These are phyloP conservation scores for Centropyge bicolor DNA, from an alignment of 2,797 vertebrate genomes.

Conservation along the genomic window DNA sequence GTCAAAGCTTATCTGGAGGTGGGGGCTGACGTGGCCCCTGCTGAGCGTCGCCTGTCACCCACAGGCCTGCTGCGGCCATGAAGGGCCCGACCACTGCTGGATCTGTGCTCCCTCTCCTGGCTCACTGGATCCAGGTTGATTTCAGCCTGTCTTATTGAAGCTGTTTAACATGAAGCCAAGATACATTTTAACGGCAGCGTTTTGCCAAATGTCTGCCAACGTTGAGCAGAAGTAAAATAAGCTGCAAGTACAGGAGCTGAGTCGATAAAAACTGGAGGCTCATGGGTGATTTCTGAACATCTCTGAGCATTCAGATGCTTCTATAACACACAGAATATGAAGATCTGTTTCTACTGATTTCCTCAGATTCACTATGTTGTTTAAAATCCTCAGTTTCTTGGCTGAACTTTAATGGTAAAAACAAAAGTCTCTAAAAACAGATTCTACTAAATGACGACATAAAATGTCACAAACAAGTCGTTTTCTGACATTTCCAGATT, in stretches of 20 bases:
- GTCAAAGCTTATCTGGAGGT: constrained; percentile 80
- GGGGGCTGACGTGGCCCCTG: constrained; percentile 52
- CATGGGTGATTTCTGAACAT: too few species aligned
- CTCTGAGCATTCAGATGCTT: too few species aligned
- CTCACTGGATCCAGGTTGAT: constrained; percentile 1
- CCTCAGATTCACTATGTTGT: background rate
- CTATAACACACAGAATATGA: too few species aligned
- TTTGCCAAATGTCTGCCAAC: background rate
- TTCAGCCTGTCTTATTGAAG: background rate
- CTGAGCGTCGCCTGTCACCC: constrained; percentile 52
- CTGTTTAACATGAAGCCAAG: background rate
- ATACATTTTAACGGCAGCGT: background rate
- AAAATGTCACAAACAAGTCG: too few species aligned
- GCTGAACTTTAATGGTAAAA: too few species aligned
- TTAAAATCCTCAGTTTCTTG: background rate
- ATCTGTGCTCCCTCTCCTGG: constrained; percentile 25
- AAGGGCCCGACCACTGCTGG: constrained; percentile 13
- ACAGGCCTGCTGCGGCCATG: constrained; percentile 31
- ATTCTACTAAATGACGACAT: too few species aligned
- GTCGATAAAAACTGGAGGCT: too few species aligned
- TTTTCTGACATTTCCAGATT: too few species aligned
- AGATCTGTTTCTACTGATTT: too few species aligned
- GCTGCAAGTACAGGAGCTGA: too few species aligned
- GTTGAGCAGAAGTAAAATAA: too few species aligned
- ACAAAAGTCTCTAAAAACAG: too few species aligned